These are phyloP conservation scores for Peromyscus eremicus DNA, from an alignment of 2,797 vertebrate species.

Conservation along the genomic window DNA sequence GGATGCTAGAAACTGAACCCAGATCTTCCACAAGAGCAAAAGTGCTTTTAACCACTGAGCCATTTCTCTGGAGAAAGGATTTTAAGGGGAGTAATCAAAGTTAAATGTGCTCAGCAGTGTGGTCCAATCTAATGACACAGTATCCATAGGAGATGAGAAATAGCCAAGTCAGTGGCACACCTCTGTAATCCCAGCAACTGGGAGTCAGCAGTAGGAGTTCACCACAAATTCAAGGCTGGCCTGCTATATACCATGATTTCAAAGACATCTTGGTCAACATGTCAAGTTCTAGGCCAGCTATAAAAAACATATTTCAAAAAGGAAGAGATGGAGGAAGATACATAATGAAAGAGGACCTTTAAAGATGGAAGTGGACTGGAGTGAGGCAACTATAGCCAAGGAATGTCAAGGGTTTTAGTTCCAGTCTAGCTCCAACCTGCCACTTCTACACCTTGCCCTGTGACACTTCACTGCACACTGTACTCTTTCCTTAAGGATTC, in stretches of 20 bases:
- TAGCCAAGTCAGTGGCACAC: not conserved
- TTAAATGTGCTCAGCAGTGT: not conserved
- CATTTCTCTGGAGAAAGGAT: not conserved
- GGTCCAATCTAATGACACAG: not conserved
- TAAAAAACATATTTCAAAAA: not conserved
- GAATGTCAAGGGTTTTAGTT: not conserved
- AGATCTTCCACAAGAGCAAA: not conserved
- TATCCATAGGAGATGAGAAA: not conserved
- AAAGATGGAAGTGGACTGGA: not conserved
- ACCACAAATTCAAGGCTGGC: not conserved
- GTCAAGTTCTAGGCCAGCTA: not conserved
- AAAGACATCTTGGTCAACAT: no score
- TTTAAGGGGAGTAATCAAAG: not conserved
- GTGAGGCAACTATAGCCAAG: not conserved
- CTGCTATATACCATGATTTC: not conserved
- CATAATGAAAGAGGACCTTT: not conserved
- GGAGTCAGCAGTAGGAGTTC: not conserved
- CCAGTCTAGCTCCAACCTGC: not conserved
- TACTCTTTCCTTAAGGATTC: not conserved
- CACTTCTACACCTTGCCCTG: not conserved
- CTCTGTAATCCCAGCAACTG: not conserved
- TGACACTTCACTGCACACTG: not conserved
- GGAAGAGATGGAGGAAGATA: not conserved
- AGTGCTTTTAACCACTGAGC: not conserved
- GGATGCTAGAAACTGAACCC: not conserved